Conservation (phyloP, 2,113 vertebrate genomes). For the Cercopithecus mona region DNA sequence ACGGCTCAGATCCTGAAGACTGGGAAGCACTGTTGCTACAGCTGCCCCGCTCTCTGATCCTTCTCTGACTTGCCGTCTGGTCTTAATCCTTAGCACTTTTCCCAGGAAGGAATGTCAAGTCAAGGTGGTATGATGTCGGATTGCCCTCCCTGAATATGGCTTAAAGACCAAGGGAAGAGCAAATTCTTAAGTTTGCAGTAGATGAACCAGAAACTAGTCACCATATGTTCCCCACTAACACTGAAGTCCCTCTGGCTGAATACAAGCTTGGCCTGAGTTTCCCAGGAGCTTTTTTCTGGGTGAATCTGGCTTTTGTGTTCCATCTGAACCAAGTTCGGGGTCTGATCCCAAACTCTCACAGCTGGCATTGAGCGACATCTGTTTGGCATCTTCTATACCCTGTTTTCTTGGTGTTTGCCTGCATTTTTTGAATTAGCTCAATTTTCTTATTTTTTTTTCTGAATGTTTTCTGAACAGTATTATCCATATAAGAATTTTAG, state of each 20-base stretch:
- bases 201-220: slow-evolving; percentile 39
- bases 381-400: slow-evolving; percentile 60
- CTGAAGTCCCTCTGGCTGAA: background rate
- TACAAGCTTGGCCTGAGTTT: slow-evolving; percentile 38
- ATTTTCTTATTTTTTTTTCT: slow-evolving; percentile 49
- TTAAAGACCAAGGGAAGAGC: slow-evolving; percentile 41
- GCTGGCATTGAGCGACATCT: slow-evolving; percentile 69
- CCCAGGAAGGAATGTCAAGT: slow-evolving; percentile 48
- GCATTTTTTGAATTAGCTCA: slow-evolving; percentile 61
- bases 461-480: slow-evolving; percentile 54
- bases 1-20: slow-evolving; percentile 56
- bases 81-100: slow-evolving; percentile 69
- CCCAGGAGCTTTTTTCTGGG: slow-evolving; percentile 50
- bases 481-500: slow-evolving; percentile 54
- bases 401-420: slow-evolving; percentile 64
- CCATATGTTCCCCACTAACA: background rate
- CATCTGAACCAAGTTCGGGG: slow-evolving; percentile 61
- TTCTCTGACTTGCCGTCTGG: slow-evolving; percentile 51
- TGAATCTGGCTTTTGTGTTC: slow-evolving; percentile 63
- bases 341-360: slow-evolving; percentile 51
- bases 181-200: slow-evolving; percentile 46
- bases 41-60: slow-evolving; percentile 64
- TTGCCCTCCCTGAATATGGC: slow-evolving; percentile 42
- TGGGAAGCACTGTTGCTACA: slow-evolving; percentile 62
- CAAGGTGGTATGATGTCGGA: slow-evolving; percentile 69